A percentile compares a stretch with the other conserved stretches of the same genome.
phyloP scores from a whole-genome alignment of 2,888 invertebrate genomes.

The Glaucopsyche alexis region DNA sequence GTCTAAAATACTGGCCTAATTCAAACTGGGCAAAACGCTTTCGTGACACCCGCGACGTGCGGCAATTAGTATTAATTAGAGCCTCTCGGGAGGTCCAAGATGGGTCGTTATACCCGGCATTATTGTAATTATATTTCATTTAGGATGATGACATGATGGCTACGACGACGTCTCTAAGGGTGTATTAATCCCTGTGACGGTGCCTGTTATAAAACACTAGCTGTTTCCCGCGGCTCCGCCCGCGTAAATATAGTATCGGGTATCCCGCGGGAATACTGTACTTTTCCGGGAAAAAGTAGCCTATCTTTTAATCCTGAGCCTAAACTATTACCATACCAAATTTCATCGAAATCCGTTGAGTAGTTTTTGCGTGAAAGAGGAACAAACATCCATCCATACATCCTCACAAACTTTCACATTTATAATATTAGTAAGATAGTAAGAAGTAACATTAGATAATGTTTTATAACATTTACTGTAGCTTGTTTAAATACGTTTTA shows the following conservation, averaged over 20 bases:
- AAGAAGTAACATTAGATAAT: neutral
- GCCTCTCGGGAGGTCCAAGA: constrained; percentile 16
- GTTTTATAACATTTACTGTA: neutral
- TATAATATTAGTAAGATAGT: no score
- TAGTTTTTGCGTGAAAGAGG: no score
- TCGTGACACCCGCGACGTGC: constrained; percentile 34
- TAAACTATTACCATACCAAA: no score
- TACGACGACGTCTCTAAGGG: neutral
- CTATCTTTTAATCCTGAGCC: no score
- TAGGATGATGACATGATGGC: neutral
- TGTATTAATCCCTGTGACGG: neutral
- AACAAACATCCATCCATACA: no score
- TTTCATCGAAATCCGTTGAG: no score
- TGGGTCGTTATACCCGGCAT: constrained; percentile 3
- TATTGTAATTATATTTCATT: constrained; percentile 25
- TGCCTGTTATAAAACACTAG: neutral
- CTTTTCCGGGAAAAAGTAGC: no score
- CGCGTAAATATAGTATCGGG: no score
- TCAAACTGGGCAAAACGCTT: neutral
- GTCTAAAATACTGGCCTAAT: neutral
- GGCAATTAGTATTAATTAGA: constrained; percentile 31
- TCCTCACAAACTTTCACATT: no score
- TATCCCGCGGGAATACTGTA: no score
- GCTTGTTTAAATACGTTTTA: no score
- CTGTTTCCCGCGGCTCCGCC: no score